Conservation (phyloP, 2,888 invertebrate species). For the Steinernema scapterisci region DNA sequence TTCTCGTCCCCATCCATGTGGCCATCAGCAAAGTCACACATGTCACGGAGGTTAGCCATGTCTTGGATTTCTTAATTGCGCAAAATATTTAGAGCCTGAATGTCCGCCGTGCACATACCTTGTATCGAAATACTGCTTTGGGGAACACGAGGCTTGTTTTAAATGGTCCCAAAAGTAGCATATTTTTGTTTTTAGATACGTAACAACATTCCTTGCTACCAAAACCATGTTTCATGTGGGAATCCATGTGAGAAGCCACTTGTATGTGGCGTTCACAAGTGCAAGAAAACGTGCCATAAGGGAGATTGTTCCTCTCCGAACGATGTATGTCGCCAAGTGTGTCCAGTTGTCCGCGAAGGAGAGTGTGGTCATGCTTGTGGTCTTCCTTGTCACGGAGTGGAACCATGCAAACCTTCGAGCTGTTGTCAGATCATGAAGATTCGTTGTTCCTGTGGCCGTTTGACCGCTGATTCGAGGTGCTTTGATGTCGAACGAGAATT, state of each 20-base stretch:
- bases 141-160: constrained; percentile 75
- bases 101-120: constrained; percentile 87
- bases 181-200: constrained; percentile 79
- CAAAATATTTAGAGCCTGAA: constrained; percentile 71
- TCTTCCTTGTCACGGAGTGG: constrained; percentile 79
- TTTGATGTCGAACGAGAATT: neutral
- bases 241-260: constrained; percentile 81
- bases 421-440: constrained; percentile 69
- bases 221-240: constrained; percentile 86
- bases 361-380: constrained; percentile 85
- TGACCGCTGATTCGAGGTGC: neutral
- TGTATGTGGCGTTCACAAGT: constrained; percentile 82
- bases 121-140: constrained; percentile 83
- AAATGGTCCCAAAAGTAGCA: too few species aligned
- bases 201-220: constrained; percentile 84
- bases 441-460: neutral
- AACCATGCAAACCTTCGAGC: constrained; percentile 75
- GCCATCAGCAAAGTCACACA: constrained; percentile 79
- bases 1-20: constrained; percentile 77
- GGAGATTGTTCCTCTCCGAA: constrained; percentile 73
- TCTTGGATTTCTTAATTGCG: too few species aligned
- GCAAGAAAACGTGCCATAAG: constrained; percentile 80
- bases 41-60: constrained; percentile 72
- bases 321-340: constrained; percentile 74
- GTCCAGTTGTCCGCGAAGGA: constrained; percentile 73